These are phyloP conservation scores for Rhizomys pruinosus DNA, from an alignment of 2,113 vertebrate species.

Conservation along the genomic window DNA sequence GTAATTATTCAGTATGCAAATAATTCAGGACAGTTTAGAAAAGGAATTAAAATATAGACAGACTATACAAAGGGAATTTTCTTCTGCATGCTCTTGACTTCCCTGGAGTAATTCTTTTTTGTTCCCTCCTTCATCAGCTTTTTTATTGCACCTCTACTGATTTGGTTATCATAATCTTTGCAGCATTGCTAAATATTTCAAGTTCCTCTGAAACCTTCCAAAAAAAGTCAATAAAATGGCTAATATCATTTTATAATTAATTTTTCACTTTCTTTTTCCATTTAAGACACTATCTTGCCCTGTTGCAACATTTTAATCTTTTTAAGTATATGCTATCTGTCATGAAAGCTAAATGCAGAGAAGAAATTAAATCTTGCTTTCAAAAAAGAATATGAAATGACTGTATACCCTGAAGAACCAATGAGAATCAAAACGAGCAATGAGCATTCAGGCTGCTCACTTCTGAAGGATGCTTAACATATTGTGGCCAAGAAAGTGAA, in stretches of 20 bases:
- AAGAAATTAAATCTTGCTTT: constrained; percentile 34
- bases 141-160: constrained; percentile 53
- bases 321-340: neutral
- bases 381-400: constrained; percentile 29
- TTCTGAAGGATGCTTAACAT: neutral
- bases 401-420: neutral
- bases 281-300: constrained; percentile 15
- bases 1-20: constrained; percentile 70
- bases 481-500: neutral
- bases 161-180: constrained; percentile 74
- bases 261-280: constrained; percentile 4
- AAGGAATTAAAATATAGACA: constrained; percentile 59
- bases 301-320: neutral
- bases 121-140: constrained; percentile 24
- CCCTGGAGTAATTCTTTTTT: constrained; percentile 56
- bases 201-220: constrained; percentile 37
- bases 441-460: neutral
- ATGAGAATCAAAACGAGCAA: neutral
- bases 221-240: constrained; percentile 47
- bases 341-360: constrained; percentile 4
- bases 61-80: constrained; percentile 54
- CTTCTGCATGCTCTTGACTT: constrained; percentile 35
- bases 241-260: constrained; percentile 65
- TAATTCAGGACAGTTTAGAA: constrained; percentile 64
- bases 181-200: constrained; percentile 63